Evolutionary conservation across 2,113 vertebrate genomes (phyloP), one percentile per base, ranked within the genome.

Genomic region (Cinclus cinclus): DNA sequence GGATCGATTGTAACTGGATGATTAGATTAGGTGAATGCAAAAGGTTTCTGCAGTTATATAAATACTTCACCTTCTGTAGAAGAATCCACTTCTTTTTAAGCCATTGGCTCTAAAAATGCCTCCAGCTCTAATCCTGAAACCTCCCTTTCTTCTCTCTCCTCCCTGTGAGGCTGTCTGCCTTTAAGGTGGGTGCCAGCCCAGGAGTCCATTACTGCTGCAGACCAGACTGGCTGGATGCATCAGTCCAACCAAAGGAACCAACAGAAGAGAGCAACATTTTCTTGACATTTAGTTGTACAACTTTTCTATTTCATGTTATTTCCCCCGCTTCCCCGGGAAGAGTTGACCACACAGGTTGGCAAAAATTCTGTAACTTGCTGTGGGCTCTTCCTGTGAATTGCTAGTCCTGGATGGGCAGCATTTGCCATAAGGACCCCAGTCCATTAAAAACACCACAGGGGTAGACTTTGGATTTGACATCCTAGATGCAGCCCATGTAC

Each of bases 241-340:
- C 77, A 37, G 19, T 25, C 46, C 25, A 28, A 24, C 44, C 63
- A 87, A 87, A 49, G 53, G 20, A 92, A 39, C 33, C 18, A 50
- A 21, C 3, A 67, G 50, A 62, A 77, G 8, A 58, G 20, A 64
- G 25, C 3, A 33, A 25, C 0, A 1, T 2, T 15, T 68, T 87
- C 35, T 33, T 67, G 15, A n/a, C 8, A 23, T 39, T 55, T 55
- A 59, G 42, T 21, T 50, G 33, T 46, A 42, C 18, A 50, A 10
- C 13, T 91, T 52, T 83, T 87, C 33, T 37, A 18, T 47, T 65
- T 65, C 20, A 10, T 52, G 33, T 9, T 37, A 5, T 23, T 52
- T 15, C 52, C 30, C 11, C 28, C 28, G 15, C 12, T 1, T 1
- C 11, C 3, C 4, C 5, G 4, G 8, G 14, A 52, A 33, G 13